Conservation (phyloP, 2,888 invertebrate genomes). For the Lypha dubia region DNA sequence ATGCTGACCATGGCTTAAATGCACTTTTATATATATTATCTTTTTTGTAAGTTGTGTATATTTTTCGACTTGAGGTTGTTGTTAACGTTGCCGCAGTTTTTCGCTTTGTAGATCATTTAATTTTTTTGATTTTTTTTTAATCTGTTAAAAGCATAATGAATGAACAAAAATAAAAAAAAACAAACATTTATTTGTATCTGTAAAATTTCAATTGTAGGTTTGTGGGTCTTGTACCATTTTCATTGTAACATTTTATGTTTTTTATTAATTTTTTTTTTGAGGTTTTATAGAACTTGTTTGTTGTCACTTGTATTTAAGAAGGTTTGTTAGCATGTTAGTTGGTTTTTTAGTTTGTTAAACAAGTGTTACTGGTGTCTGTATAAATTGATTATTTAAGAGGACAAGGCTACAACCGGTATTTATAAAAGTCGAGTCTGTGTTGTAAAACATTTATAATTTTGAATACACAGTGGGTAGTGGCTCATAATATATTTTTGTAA, state of each 20-base stretch:
- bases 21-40: conserved; percentile 64
- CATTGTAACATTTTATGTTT: neutral
- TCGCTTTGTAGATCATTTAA: conserved; percentile 28
- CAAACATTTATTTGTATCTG: conserved; percentile 4
- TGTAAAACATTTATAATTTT: neutral
- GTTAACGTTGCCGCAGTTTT: neutral
- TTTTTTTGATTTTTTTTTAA: neutral
- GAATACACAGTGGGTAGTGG: too few species aligned
- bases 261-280: conserved; percentile 18
- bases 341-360: neutral
- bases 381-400: neutral
- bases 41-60: conserved; percentile 4
- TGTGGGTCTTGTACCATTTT: conserved; percentile 69
- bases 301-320: conserved; percentile 12
- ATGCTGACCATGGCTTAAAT: conserved; percentile 66
- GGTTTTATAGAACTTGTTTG: conserved; percentile 48
- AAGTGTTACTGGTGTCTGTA: neutral
- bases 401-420: conserved; percentile 35
- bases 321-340: neutral
- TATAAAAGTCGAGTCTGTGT: neutral
- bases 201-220: conserved; percentile 59
- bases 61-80: conserved; percentile 6
- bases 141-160: neutral
- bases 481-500: too few species aligned
- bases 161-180: neutral